Base-by-base conservation (phyloP, 2,888 invertebrate species). In the Chrysodeixis includens region DNA sequence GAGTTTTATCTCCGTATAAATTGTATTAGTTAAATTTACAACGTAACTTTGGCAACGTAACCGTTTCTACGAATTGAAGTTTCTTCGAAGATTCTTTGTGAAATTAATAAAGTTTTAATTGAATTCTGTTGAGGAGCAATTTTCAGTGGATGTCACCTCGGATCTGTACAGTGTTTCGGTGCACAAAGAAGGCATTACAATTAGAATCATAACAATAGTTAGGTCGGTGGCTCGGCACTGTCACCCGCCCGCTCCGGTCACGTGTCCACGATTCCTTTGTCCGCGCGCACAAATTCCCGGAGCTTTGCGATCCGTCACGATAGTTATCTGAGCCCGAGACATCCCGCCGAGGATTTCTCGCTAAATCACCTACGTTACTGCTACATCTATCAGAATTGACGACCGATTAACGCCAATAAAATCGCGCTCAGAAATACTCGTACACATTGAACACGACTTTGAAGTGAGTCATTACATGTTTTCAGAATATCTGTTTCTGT, bases 71-170 rank as follows among this genome's bases (percentile, higher is more conserved):
- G 87, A 89, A 89, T 90, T 86, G 85, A 87, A 91, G 87, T 89
- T 86, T 84, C 88, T 88, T 88, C 85, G 70, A 73, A 76, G 88
- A 90, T 91, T 91, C 92, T 91, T 90, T 89, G 88, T 87, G 86
- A 92, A 92, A 93, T 94, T 92, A 93, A 93, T 93, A 92, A 94
- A 94, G 92, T 92, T 94, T 94, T 93, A 94, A 94, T 94, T 93
- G 92, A 93, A 93, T 93, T 88, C 86, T 84, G 90, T 88, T 85
- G 82, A 86, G 88, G 87, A 90, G 90, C 86, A 90, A 91, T 90
- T 90, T 91, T 88, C 80, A 85, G 83, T 79, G 74, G 87, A 88
- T 90, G 89, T 88, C 87, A 87, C 87, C 83, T 83, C 62, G 72
- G 76, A 82, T 85, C 51, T 56, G 35, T 70, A 66, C 69, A 53